Percentiles rank a stretch among this genome's conserved stretches.
phyloP scores from a whole-genome alignment of 2,797 vertebrate species.

The Holocentrus rufus region DNA sequence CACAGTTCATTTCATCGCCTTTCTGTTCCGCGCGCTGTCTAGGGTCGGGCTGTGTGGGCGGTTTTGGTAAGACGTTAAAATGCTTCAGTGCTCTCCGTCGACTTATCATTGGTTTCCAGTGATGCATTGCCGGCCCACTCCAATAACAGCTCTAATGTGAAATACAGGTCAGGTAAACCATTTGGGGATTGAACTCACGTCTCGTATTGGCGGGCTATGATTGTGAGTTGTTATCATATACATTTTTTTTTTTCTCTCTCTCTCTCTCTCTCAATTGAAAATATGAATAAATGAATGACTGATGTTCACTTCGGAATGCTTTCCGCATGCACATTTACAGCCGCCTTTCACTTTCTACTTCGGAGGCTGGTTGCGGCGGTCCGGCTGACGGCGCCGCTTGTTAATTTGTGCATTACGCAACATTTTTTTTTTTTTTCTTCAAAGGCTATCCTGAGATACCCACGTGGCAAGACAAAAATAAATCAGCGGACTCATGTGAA shows the following conservation, averaged over 20 bases:
- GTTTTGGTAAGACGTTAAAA: slow-evolving; percentile 49
- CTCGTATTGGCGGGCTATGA: slow-evolving; percentile 1
- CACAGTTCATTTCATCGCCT: slow-evolving; percentile 36
- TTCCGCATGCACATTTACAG: slow-evolving; percentile 34
- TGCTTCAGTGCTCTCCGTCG: slow-evolving; percentile 34
- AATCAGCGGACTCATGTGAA: slow-evolving; percentile 34
- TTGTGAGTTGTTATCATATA: slow-evolving; percentile 8
- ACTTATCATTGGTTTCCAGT: slow-evolving; percentile 55
- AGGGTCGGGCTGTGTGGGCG: slow-evolving; percentile 41
- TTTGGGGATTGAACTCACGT: slow-evolving; percentile 34
- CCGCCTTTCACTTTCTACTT: slow-evolving; percentile 33
- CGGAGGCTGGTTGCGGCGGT: slow-evolving; percentile 24
- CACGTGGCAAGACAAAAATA: slow-evolving; percentile 22
- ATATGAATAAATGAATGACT: slow-evolving; percentile 49
- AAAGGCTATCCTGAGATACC: slow-evolving; percentile 41
- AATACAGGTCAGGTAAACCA: slow-evolving; percentile 41
- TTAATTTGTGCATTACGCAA: slow-evolving; percentile 50
- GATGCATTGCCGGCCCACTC: slow-evolving; percentile 46
- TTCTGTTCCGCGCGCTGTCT: slow-evolving; percentile 21
- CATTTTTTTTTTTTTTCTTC: slow-evolving; percentile 38
- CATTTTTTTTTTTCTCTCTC: neutral
- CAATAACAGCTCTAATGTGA: slow-evolving; percentile 42
- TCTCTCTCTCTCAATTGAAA: neutral
- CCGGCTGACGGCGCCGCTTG: slow-evolving; percentile 36
- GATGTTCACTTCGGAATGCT: slow-evolving; percentile 24